Evolutionary conservation across 2,797 vertebrate genomes (phyloP), one percentile per base, ranked within the genome.

Genomic region (Sebastes hubbsi): DNA sequence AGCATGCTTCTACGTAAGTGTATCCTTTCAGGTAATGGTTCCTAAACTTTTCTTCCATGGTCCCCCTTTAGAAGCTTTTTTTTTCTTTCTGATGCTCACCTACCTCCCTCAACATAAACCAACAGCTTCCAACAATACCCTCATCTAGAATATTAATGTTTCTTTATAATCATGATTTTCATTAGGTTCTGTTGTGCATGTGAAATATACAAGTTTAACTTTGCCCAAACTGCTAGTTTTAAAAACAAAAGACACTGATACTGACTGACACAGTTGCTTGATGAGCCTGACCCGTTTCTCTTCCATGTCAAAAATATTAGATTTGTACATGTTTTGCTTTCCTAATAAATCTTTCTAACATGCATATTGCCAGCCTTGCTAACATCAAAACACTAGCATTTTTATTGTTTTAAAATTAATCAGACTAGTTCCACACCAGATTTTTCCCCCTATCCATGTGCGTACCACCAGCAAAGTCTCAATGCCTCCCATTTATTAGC

Each of bases 191-290:
- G 12, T 3, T 46, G 12, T 4, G 8, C 27, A 49, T 3, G 38
- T 49, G 25, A 62, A 62, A 60, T 0, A 60, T 9, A 62, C 30
- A 24, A 24, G 22, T 42, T 42, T 0, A 25, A 42, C 22, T 16
- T 34, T 13, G 8, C 2, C 10, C 11, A 22, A 64, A 13, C 20
- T 36, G 20, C 16, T 46, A 18, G 24, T 18, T 27, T 46, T 7
- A 20, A 10, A 5, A 42, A 42, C 13, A 42, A 38, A 38, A 49
- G 4, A 0, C 62, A 0, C 12, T 5, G 4, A 67, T 8, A 42
- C 14, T 12, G 18, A 32, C 14, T 20, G 29, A 32, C 25, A 59
- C 25, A 4, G 10, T 12, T 18, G 25, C 9, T 64, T 12, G 7
- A 27, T 12, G 7, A 46, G 9, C 18, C 18, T n/a, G 5, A 4